Percentiles rank a stretch among this genome's conserved stretches.
Conservation (phyloP, 2,888 invertebrate genomes). For the Ochropacha duplaris region DNA sequence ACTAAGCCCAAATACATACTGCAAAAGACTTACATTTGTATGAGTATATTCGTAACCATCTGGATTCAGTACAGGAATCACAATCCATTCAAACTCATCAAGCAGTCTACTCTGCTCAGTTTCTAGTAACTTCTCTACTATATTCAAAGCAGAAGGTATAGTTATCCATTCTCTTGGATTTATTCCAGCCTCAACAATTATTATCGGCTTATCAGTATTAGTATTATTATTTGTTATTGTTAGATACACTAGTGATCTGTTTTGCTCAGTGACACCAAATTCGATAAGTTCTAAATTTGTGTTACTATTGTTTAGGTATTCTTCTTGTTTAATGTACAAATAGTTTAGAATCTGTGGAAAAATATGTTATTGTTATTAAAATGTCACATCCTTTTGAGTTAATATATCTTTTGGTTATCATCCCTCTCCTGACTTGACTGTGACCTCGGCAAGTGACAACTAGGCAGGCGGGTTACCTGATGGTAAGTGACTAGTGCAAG, state of each 20-base stretch:
- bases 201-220: slow-evolving; percentile 65
- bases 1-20: no score
- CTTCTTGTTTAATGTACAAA: slow-evolving; percentile 36
- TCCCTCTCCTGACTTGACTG: no score
- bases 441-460: no score
- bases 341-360: slow-evolving; percentile 57
- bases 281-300: slow-evolving; percentile 44
- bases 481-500: no score
- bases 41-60: slow-evolving; percentile 88
- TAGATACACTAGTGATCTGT: slow-evolving; percentile 63
- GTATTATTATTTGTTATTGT: slow-evolving; percentile 64
- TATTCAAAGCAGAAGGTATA: slow-evolving; percentile 84
- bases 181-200: slow-evolving; percentile 84
- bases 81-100: slow-evolving; percentile 84
- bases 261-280: slow-evolving; percentile 50
- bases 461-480: no score
- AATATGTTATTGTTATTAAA: background rate
- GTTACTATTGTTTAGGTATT: slow-evolving; percentile 32
- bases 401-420: no score
- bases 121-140: slow-evolving; percentile 83
- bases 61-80: slow-evolving; percentile 88
- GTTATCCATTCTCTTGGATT: slow-evolving; percentile 89
- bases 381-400: no score
- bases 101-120: slow-evolving; percentile 67
- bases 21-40: slow-evolving; percentile 65